A percentile compares a stretch with the other conserved stretches of the same genome.
These are phyloP conservation scores for Drosophila orena DNA, from an alignment of 1,140 invertebrate genomes.

Conservation along the genomic window DNA sequence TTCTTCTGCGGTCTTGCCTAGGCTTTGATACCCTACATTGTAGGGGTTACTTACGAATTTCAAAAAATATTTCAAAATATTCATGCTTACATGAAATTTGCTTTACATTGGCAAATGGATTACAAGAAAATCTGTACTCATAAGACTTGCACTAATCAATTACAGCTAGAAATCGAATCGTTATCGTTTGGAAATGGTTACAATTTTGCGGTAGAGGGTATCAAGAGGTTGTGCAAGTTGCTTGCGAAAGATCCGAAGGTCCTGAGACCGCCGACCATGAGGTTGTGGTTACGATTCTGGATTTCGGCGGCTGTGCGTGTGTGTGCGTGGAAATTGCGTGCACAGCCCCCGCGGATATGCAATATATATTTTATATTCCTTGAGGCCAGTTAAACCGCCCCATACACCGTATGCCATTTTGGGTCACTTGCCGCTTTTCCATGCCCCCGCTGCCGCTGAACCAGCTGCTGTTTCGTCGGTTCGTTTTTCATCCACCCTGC, in stretches of 20 bases:
- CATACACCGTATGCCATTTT: conserved; percentile 33
- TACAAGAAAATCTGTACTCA: too few relatives aligned
- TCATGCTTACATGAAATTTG: too few relatives aligned
- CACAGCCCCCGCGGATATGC: conserved; percentile 39
- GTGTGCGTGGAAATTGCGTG: conserved; percentile 42
- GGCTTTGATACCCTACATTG: neutral
- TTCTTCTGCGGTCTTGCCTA: conserved; percentile 3
- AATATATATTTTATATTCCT: conserved; percentile 66
- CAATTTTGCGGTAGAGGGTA: neutral
- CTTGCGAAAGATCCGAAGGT: neutral
- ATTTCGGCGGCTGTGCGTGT: conserved; percentile 6
- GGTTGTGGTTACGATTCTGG: conserved; percentile 1
- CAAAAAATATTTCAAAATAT: too few relatives aligned
- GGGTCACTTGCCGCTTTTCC: conserved; percentile 16
- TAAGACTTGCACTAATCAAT: too few relatives aligned
- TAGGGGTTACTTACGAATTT: too few relatives aligned
- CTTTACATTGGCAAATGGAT: too few relatives aligned
- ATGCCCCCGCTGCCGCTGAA: too few relatives aligned
- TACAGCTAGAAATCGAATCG: too few relatives aligned
- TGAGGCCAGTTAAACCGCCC: conserved; percentile 64
- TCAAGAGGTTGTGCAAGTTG: neutral
- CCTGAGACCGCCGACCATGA: neutral
- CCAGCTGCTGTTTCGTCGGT: neutral
- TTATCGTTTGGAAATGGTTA: neutral
- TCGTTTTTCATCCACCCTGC: conserved; percentile 16